Base-by-base conservation (phyloP, 2,113 vertebrate species). In the Numenius arquata region DNA sequence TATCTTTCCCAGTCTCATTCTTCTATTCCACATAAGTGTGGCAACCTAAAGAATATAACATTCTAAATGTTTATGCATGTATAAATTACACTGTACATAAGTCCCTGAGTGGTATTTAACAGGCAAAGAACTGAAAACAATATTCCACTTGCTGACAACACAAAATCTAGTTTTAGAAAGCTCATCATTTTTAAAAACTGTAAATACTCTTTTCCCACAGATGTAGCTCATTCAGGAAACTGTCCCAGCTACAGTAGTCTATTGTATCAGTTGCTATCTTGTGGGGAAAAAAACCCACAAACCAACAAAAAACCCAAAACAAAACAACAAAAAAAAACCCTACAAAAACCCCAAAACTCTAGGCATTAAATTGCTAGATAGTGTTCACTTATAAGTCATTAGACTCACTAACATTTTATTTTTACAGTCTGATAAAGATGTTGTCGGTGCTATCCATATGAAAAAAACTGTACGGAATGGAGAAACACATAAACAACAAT, bases 61-160 rank as follows among this genome's bases (percentile, higher is more conserved):
- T 96, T 91, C 70, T 89, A 96, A 97, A 95, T 95, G 75, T 97
- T 96, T 95, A 94, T 90, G 38, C 56, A 48, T 82, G 48, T 93
- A 97, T 97, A 97, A 97, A 61, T 97, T 97, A 97, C 75, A 90
- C 91, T 85, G 66, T 63, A 93, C 4, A 1, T 85, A 97, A 95
- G 78, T 96, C 95, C 93, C 94, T 85, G 50, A 98, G 88, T 63
- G 96, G 80, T 92, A 97, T 95, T 97, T 96, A 97, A 96, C 97
- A 98, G 84, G 96, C 88, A 97, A 95, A 96, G 85, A 97, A 96
- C 88, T 74, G 80, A 97, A 98, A 97, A 95, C 89, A 97, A 93
- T 96, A 96, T 97, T 98, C 84, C 91, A 91, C 68, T 97, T 97
- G 96, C 95, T 98, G 97, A 97, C 95, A 97, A 50, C 63, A 95